Evolutionary conservation across 2,113 vertebrate genomes (phyloP), one percentile per base, ranked within the genome.

Genomic region (Podarcis raffonei): DNA sequence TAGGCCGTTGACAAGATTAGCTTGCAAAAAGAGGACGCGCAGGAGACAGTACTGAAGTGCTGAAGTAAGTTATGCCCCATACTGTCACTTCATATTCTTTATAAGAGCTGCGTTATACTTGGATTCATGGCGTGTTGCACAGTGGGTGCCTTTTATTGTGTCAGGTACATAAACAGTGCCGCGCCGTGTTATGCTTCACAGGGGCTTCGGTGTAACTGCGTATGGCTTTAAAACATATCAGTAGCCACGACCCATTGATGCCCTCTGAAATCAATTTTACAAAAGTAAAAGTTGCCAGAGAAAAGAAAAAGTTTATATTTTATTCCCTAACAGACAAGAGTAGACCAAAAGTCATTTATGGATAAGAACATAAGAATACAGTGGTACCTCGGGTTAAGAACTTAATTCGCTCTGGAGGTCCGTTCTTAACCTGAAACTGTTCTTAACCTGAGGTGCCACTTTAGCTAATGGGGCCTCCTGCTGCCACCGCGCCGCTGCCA

Each of bases 171-270:
- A 96, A 97, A 97, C 92, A 96, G 86, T 91, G 27, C 90, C 96
- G 93, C 88, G 94, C 95, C 96, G 95, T 78, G 95, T 85, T 92
- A 1, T 86, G 89, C 91, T 95, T 97, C 94, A 89, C 87, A 80
- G 87, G 66, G 92, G 89, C 77, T 94, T 94, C 95, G 95, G 94
- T 90, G 94, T 96, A 97, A 97, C 95, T 96, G 95, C 94, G 89
- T 93, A 92, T 93, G 95, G 95, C 91, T 96, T 96, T 96, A 96
- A 96, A 96, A 95, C 95, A 93, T 91, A 94, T 93, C 93, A 89
- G 82, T 94, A 93, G 90, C 90, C 80, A 90, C 95, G 94, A 96
- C 95, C 95, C 88, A 59, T 53, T 53, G 48, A 86, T 90, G 88
- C 79, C 93, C 74, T 87, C 20, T 74, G 88, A 95, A 91, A 78